phyloP scores from a whole-genome alignment of 2,113 vertebrate species.

The Carassius gibelio region DNA sequence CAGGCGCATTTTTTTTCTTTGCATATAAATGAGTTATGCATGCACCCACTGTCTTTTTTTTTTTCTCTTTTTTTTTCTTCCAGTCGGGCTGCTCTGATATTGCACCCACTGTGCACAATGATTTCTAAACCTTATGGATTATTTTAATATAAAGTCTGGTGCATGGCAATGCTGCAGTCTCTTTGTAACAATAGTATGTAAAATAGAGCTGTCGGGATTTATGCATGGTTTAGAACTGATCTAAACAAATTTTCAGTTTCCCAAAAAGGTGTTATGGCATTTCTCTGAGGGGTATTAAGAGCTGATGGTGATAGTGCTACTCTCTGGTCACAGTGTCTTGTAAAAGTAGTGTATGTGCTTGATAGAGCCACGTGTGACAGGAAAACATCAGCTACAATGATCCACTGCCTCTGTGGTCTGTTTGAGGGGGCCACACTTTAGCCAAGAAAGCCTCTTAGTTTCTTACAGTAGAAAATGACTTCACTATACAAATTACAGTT shows the following conservation, averaged over 20 bases:
- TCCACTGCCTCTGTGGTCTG: conserved; percentile 31
- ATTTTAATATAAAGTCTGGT: conserved; percentile 16
- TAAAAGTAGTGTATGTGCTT: conserved; percentile 41
- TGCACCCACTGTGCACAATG: not conserved
- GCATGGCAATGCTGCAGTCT: not conserved
- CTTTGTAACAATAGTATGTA: not conserved
- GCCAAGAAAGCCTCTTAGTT: not conserved
- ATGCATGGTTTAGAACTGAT: not conserved
- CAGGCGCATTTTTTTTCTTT: conserved; percentile 38
- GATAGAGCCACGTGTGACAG: conserved; percentile 71
- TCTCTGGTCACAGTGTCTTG: conserved; percentile 7
- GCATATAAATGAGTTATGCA: conserved; percentile 36
- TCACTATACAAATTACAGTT: too few relatives aligned
- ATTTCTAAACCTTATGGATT: not conserved
- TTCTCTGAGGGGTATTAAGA: not conserved
- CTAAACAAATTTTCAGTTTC: not conserved
- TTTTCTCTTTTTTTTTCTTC: not conserved
- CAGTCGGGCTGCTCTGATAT: not conserved
- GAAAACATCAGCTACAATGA: conserved; percentile 63
- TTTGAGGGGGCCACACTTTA: conserved; percentile 16
- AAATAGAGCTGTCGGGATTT: not conserved
- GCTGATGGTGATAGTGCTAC: conserved; percentile 6
- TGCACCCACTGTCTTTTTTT: conserved; percentile 29
- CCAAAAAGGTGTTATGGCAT: not conserved
- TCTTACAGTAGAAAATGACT: not conserved